These are phyloP conservation scores for Spodoptera litura DNA, from an alignment of 1,140 invertebrate genomes.

Conservation along the genomic window DNA sequence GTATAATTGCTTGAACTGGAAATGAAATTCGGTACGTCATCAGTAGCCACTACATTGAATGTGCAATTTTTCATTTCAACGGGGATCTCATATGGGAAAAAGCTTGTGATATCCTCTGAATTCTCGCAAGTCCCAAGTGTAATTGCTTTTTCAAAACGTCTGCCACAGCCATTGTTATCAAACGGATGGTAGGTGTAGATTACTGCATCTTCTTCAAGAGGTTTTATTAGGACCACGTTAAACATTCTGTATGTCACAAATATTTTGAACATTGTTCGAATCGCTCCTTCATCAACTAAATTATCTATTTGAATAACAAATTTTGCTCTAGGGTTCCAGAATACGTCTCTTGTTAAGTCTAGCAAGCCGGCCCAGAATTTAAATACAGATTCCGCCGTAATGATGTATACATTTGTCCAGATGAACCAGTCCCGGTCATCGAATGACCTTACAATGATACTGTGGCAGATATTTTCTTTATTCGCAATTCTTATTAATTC, in stretches of 20 bases:
- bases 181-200: constrained; percentile 61
- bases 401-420: constrained; percentile 55
- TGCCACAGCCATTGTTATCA: constrained; percentile 55
- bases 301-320: constrained; percentile 54
- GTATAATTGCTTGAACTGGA: constrained; percentile 50
- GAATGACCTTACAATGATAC: constrained; percentile 52
- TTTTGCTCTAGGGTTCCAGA: constrained; percentile 61
- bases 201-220: constrained; percentile 37
- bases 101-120: constrained; percentile 16
- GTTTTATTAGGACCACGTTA: constrained; percentile 52
- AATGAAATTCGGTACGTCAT: constrained; percentile 60
- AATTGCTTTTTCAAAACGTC: constrained; percentile 45
- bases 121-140: constrained; percentile 54
- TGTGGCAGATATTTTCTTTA: constrained; percentile 47
- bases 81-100: constrained; percentile 51
- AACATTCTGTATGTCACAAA: constrained; percentile 54
- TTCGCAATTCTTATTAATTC: constrained; percentile 34
- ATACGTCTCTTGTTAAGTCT: constrained; percentile 53
- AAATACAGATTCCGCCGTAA: constrained; percentile 47
- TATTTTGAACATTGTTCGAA: constrained; percentile 50
- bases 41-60: constrained; percentile 55
- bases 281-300: constrained; percentile 21
- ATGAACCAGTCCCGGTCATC: constrained; percentile 43
- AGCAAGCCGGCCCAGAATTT: constrained; percentile 49
- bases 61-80: constrained; percentile 54